These are phyloP conservation scores for Euthynnus affinis DNA, from an alignment of 2,797 vertebrate species.

Conservation along the genomic window DNA sequence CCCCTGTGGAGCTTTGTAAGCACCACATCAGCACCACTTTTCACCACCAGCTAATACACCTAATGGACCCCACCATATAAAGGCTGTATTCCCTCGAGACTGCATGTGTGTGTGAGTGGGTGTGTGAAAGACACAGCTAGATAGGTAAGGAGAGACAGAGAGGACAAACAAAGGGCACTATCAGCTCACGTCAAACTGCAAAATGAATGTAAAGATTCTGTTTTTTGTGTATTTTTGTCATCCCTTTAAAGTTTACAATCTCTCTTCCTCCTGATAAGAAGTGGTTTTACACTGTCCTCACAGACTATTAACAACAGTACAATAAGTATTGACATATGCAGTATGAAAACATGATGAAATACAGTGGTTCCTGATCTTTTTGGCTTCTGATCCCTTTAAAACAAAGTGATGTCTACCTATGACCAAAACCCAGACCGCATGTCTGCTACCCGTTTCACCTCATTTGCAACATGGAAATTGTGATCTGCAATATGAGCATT, in stretches of 20 bases:
- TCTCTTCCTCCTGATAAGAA: background rate
- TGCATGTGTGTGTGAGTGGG: conserved; percentile 37
- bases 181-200: conserved; percentile 16
- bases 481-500: background rate
- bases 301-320: background rate
- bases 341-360: background rate
- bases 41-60: conserved; percentile 83
- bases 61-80: conserved; percentile 80
- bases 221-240: background rate
- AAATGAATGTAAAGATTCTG: conserved; percentile 25
- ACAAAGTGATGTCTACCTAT: background rate
- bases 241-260: background rate
- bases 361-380: background rate
- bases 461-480: background rate
- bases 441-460: no score
- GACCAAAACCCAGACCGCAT: background rate
- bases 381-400: background rate
- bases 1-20: conserved; percentile 82
- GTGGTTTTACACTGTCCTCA: background rate
- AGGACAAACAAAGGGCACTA: conserved; percentile 51
- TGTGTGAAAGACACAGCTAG: conserved; percentile 59
- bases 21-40: conserved; percentile 83
- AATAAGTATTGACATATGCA: background rate
- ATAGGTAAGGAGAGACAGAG: conserved; percentile 33
- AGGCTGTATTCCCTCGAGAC: conserved; percentile 67